phyloP scores from a whole-genome alignment of 2,113 vertebrate species.

The Vombatus ursinus region DNA sequence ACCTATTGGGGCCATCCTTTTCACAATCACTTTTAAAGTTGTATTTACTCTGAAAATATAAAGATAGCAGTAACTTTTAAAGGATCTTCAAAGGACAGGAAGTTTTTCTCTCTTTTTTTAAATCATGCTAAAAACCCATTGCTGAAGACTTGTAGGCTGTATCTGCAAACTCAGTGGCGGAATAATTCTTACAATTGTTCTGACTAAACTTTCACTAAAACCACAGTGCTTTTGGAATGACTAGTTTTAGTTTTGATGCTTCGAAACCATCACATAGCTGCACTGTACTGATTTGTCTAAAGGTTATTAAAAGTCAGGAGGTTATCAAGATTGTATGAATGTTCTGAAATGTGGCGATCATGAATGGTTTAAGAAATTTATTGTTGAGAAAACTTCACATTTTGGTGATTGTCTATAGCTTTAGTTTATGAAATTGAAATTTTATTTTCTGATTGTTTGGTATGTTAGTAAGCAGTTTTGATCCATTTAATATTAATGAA shows the following conservation, averaged over 20 bases:
- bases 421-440: background rate
- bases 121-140: background rate
- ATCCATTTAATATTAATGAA: background rate
- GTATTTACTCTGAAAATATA: background rate
- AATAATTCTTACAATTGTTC: background rate
- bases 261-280: background rate
- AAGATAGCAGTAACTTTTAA: slow-evolving; percentile 1
- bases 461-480: background rate
- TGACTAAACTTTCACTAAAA: background rate
- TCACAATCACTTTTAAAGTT: slow-evolving; percentile 7
- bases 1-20: background rate
- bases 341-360: background rate
- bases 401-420: background rate
- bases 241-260: background rate
- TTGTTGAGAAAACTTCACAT: background rate
- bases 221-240: background rate
- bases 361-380: background rate
- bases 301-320: background rate
- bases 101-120: background rate
- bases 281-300: background rate
- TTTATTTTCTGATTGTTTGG: background rate
- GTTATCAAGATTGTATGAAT: background rate
- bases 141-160: background rate
- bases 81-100: background rate
- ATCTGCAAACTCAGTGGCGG: background rate